A percentile compares a stretch with the other conserved stretches of the same genome.
These are phyloP conservation scores for Bombyx huttoni DNA, from an alignment of 2,888 invertebrate species.

Conservation along the genomic window DNA sequence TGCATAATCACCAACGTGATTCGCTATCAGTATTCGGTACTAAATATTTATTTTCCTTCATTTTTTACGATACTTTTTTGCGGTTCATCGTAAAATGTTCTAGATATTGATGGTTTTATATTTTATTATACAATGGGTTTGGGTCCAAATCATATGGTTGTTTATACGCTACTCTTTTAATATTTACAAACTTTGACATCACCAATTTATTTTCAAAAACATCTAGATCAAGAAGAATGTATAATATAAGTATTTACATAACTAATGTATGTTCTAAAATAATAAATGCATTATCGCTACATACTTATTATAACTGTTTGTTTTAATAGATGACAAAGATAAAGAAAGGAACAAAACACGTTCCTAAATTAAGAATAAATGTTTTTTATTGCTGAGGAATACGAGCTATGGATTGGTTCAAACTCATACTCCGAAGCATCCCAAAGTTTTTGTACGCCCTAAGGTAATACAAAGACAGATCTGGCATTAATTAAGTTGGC, in stretches of 20 bases:
- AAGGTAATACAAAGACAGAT: slow-evolving; percentile 68
- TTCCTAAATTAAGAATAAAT: not conserved
- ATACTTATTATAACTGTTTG: too few relatives aligned
- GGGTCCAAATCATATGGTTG: slow-evolving; percentile 13
- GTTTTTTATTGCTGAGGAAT: too few relatives aligned
- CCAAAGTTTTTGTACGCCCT: slow-evolving; percentile 11
- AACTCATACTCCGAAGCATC: slow-evolving; percentile 18
- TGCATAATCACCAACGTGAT: slow-evolving; percentile 68
- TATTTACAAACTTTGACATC: slow-evolving; percentile 4
- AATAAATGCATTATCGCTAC: too few relatives aligned
- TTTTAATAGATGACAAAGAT: too few relatives aligned
- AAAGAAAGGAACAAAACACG: not conserved
- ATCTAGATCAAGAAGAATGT: not conserved
- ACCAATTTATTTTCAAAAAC: slow-evolving; percentile 9
- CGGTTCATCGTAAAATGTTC: slow-evolving; percentile 33
- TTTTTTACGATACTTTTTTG: slow-evolving; percentile 45
- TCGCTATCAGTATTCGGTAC: slow-evolving; percentile 59
- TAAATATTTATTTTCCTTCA: slow-evolving; percentile 57
- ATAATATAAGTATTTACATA: too few relatives aligned
- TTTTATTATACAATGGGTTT: slow-evolving; percentile 14
- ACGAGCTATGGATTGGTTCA: slow-evolving; percentile 6
- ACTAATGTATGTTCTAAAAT: too few relatives aligned
- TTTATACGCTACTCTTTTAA: slow-evolving; percentile 7
- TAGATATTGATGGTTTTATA: slow-evolving; percentile 26
- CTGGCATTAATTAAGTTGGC: slow-evolving; percentile 67